Evolutionary conservation across 2,888 invertebrate species (phyloP), one percentile per base, ranked within the genome.

Genomic region (Diplazon laetatorius): DNA sequence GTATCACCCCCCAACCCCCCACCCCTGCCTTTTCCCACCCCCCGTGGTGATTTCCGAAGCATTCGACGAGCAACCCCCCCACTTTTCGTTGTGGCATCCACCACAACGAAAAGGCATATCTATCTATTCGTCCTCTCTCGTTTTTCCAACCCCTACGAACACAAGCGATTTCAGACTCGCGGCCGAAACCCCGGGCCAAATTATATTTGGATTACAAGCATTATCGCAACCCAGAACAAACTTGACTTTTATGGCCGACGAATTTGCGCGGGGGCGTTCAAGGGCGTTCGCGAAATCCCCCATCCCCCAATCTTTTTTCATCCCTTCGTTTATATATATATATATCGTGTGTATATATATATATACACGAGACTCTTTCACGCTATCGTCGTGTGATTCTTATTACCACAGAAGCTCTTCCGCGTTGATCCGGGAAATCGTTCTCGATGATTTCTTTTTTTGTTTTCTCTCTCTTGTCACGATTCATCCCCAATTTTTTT

Each of bases 171-270:
- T n/a, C n/a, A 60, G 70, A 60, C 50, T 70, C 46, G n/a, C n/a
- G 52, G 10, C 9, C 14, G 55, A 60, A 74, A 84, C 85, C 87
- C 85, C 30, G 6, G 30, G 87, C n/a, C n/a, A 88, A 91, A 91
- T 91, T 90, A 90, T 90, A 91, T 90, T 90, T 87, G 90, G 89
- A 91, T 90, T 89, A 91, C 90, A 90, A 90, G 90, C 89, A 90
- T 91, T 91, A 90, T 90, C 89, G 87, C 89, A 69, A 87, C 85
- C n/a, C 80, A 85, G 85, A 90, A 89, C 90, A 89, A 90, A 90
- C 89, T 89, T 89, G 89, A 91, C 89, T 91, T 90, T 90, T 90
- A 90, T 89, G 88, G 87, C 82, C 82, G 87, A 85, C 85, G 84
- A 87, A 87, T 87, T 85, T 85, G 83, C 68, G 30, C 30, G 4